phyloP scores from a whole-genome alignment of 1,140 invertebrate species.

The Sitobion miscanthi region DNA sequence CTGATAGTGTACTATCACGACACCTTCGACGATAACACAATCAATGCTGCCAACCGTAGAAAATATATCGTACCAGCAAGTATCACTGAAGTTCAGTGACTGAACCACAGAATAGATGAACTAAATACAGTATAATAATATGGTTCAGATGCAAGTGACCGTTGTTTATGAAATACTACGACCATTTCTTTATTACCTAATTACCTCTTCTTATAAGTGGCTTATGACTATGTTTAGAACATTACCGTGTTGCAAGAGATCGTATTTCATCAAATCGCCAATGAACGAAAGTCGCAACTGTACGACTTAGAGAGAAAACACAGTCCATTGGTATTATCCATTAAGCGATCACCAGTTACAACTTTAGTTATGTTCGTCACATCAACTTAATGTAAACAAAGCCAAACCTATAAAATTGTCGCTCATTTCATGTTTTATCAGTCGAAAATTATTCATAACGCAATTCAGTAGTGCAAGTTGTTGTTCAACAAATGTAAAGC shows the following conservation, averaged over 20 bases:
- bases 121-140: too few species aligned
- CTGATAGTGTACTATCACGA: background rate
- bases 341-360: background rate
- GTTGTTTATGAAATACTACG: too few species aligned
- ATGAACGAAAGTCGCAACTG: background rate
- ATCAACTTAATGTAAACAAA: background rate
- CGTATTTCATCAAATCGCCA: too few species aligned
- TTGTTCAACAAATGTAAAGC: background rate
- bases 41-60: background rate
- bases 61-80: background rate
- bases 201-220: too few species aligned
- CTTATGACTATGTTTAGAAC: too few species aligned
- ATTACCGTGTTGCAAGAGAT: too few species aligned
- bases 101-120: too few species aligned
- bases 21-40: background rate
- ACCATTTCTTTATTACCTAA: too few species aligned
- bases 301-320: too few species aligned
- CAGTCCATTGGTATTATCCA: too few species aligned
- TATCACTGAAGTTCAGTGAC: too few species aligned
- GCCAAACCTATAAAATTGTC: background rate
- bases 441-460: background rate
- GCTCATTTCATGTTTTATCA: background rate
- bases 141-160: too few species aligned
- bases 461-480: background rate
- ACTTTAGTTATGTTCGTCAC: background rate